Evolutionary conservation across 2,888 invertebrate genomes (phyloP), one percentile per base, ranked within the genome.

Genomic region (Limnephilus rhombicus): DNA sequence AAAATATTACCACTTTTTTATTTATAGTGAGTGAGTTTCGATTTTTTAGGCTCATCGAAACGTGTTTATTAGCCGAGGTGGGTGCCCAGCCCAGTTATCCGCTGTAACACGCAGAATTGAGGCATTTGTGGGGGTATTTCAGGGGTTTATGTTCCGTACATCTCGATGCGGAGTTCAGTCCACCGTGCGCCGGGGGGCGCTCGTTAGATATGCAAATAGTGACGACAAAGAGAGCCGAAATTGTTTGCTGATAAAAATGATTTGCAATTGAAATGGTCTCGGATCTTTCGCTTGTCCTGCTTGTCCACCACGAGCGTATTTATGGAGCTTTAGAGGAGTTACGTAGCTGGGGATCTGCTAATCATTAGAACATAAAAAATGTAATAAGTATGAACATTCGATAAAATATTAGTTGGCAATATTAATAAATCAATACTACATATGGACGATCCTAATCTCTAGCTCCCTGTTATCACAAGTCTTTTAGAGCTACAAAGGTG

Each of bases 191-290:
- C 29, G 90, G 18, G 53, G n/a, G 45, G 83, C n/a, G 90, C 83
- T 90, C 90, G 90, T 90, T 90, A 90, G 68, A 68, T 90, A 90
- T 90, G 90, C 90, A 90, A 90, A 90, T 90, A 90, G 83, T 83
- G 80, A 68, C 90, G 83, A 90, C 90, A 90, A 90, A 90, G 90
- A 68, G 68, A 24, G 68, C 68, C 90, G 85, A 85, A 90, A 90
- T 49, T 90, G 90, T 90, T 90, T 90, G 92, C 91, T 91, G 92
- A 92, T 92, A 92, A 92, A 91, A 92, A 92, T 91, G 88, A 92
- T 92, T 92, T 92, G 92, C 92, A 92, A 92, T 92, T 92, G 92
- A 92, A 92, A 92, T 92, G 83, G 90, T 49, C 53, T 85, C 88
- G 31, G 45, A 45, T 85, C 45, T 45, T 24, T 45, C 85, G 85